Percentiles rank a stretch among this genome's conserved stretches.
phyloP scores from a whole-genome alignment of 2,113 vertebrate genomes.

The Todiramphus chloris region DNA sequence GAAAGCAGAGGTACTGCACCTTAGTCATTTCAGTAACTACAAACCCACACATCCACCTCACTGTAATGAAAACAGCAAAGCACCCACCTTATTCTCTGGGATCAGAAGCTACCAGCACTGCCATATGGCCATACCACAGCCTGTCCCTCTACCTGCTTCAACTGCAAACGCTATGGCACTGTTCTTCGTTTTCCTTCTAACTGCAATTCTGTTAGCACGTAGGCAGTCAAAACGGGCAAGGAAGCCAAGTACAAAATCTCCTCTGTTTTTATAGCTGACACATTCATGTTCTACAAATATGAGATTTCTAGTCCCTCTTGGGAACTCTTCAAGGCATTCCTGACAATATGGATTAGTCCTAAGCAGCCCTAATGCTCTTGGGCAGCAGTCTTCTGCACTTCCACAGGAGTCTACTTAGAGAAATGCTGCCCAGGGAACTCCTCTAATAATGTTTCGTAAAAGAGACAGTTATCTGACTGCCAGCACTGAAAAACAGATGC shows the following conservation, averaged over 20 bases:
- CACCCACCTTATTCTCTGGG: not conserved
- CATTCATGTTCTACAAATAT: not conserved
- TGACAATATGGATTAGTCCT: conserved; percentile 7
- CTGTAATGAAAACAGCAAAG: not conserved
- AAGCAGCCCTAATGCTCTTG: not conserved
- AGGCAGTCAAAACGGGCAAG: not conserved
- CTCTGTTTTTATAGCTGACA: conserved; percentile 14
- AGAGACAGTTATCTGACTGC: not conserved
- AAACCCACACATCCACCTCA: not conserved
- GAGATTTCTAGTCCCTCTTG: not conserved
- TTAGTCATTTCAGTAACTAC: not conserved
- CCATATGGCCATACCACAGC: not conserved
- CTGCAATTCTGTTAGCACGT: not conserved
- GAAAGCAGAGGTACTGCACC: not conserved
- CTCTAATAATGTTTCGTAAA: not conserved
- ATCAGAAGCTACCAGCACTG: not conserved
- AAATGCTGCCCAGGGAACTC: not conserved
- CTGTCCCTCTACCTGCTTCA: not conserved
- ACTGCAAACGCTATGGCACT: not conserved
- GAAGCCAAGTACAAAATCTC: not conserved
- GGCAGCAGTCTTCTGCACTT: not conserved
- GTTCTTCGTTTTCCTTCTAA: not conserved
- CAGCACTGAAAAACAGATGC: not conserved
- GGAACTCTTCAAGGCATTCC: conserved; percentile 2
- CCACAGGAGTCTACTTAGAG: not conserved